Evolutionary conservation across 2,797 vertebrate genomes (phyloP), one percentile per base, ranked within the genome.

Genomic region (Gymnopithys bicolor): DNA sequence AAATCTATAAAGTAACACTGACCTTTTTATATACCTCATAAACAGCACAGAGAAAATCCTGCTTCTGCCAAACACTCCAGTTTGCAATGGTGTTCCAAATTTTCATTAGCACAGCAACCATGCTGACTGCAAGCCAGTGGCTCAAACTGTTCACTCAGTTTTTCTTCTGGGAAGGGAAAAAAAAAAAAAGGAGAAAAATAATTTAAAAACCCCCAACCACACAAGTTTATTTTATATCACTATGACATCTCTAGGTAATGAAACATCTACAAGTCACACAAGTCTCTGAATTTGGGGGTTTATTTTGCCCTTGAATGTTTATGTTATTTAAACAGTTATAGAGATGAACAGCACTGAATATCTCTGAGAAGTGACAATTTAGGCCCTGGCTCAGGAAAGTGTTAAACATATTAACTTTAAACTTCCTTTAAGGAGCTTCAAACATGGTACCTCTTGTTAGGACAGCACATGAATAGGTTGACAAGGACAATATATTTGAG

Each of bases 1-100:
- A 94, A 91, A 93, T 79, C 92, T 93, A 63, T 90, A 95, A 96
- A 94, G 83, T 81, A 95, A 83, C 48, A 74, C 62, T 87, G 92
- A 96, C 88, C 63, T 91, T 94, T 95, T 92, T 78, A 93, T 69
- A 93, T 52, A 82, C 45, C 82, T 93, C 60, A 84, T 89, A 95
- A 96, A 95, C 77, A 91, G 82, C 79, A 78, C 32, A 94, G 81
- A 94, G 51, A 85, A 84, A 96, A 87, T 94, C 59, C 39, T 89
- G 48, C 59, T 87, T 78, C 67, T 95, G 87, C 88, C 95, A 91
- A 94, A 53, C 52, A 60, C 80, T 95, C 66, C 37, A 59, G 62
- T 79, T 88, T 76, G 46, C 67, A 87, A 18, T 2, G 5, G 63
- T 6, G 6, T 62, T 95, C 92, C 94, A 93, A 62, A 87, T 79